A percentile compares a stretch with the other conserved stretches of the same genome.
These are phyloP conservation scores for Chrysogorgia sp. DNA, from an alignment of 92 coral and sea anemone species.

Conservation along the genomic window DNA sequence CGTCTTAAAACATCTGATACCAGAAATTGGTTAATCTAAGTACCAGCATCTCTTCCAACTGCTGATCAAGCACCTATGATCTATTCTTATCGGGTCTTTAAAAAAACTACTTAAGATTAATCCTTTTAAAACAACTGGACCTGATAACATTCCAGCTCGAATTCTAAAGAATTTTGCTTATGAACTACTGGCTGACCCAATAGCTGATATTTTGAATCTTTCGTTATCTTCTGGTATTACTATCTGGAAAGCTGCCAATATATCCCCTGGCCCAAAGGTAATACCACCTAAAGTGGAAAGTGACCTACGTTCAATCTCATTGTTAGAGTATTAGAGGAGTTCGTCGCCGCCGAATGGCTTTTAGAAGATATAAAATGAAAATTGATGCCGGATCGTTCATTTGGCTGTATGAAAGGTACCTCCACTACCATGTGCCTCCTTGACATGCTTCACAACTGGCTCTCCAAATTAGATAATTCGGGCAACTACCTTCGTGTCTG, in stretches of 20 bases:
- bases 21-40: neutral
- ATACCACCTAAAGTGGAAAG: slow-evolving; percentile 7
- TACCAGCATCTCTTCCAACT: slow-evolving; percentile 27
- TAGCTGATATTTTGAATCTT: neutral
- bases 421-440: slow-evolving; percentile 24
- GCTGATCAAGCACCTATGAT: neutral
- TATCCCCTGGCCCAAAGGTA: slow-evolving; percentile 3
- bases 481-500: slow-evolving; percentile 23
- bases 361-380: slow-evolving; percentile 25
- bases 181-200: slow-evolving; percentile 17
- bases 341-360: slow-evolving; percentile 35
- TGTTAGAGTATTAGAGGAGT: slow-evolving; percentile 33
- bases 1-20: neutral
- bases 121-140: neutral
- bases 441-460: slow-evolving; percentile 40
- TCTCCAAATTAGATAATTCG: slow-evolving; percentile 23
- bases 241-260: slow-evolving; percentile 22
- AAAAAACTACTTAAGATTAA: neutral
- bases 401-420: slow-evolving; percentile 22
- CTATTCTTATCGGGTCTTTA: neutral
- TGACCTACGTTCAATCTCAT: slow-evolving; percentile 20
- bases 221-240: slow-evolving; percentile 6
- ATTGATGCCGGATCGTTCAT: slow-evolving; percentile 25
- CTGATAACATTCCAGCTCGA: slow-evolving; percentile 11
- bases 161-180: slow-evolving; percentile 8